Conservation (phyloP, 2,888 invertebrate genomes). For the Elegia similella region DNA sequence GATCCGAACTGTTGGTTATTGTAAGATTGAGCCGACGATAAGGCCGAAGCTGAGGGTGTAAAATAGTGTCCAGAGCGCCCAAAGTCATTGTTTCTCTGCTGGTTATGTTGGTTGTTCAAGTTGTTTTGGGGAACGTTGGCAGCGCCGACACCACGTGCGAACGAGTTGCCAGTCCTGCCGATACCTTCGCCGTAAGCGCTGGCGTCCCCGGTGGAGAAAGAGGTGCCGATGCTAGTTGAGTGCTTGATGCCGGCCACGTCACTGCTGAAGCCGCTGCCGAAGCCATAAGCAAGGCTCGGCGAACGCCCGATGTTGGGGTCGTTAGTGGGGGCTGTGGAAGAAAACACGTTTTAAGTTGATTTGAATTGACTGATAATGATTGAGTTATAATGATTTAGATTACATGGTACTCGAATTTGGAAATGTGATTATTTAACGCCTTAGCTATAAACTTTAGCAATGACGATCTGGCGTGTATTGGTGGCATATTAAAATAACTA, state of each 20-base stretch:
- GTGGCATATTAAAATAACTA: no score
- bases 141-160: constrained; percentile 36
- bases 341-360: neutral
- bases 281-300: constrained; percentile 63
- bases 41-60: neutral
- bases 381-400: no score
- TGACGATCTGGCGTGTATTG: no score
- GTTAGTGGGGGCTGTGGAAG: neutral
- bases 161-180: constrained; percentile 33
- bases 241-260: constrained; percentile 68
- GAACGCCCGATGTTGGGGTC: constrained; percentile 45
- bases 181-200: constrained; percentile 57
- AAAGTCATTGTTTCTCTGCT: neutral
- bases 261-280: constrained; percentile 67
- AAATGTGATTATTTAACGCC: neutral
- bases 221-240: constrained; percentile 56
- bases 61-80: neutral
- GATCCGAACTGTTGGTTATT: constrained; percentile 21
- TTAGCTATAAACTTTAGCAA: no score
- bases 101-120: constrained; percentile 29
- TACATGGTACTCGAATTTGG: no score
- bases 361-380: no score
- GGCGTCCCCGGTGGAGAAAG: constrained; percentile 58
- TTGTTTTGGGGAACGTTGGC: constrained; percentile 32
- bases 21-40: constrained; percentile 4